Base-by-base conservation (phyloP, 2,797 vertebrate genomes). In the Syngnathus acus region DNA sequence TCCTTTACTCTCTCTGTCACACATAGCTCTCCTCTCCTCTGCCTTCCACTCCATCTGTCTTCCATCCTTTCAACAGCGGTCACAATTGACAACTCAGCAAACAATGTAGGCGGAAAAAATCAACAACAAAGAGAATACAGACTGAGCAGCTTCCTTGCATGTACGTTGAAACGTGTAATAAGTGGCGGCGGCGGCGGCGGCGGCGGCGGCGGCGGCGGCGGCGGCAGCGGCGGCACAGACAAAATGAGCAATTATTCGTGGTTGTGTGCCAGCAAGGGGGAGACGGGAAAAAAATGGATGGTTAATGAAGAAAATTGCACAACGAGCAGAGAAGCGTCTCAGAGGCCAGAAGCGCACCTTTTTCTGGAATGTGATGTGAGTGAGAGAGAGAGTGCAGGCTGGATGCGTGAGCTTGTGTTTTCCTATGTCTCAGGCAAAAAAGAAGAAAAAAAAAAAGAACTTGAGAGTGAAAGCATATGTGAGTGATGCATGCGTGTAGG, bases 51-150 rank as follows among this genome's bases (percentile, higher is more conserved):
- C 68, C 72, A 68, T 72, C 77, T 74, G 37, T 21, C 77, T 80
- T 78, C 86, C 86, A 86, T 83, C 77, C 80, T 86, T 86, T 87
- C 83, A 89, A 78, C 79, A 69, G 79, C 80, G 77, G 78, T 85
- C 81, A 86, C 85, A 86, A 79, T 69, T 79, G 85, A 86, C 88
- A 86, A 85, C 86, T 87, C 76, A 75, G 85, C 79, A 78, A 83
- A 79, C 76, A 51, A 21, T 65, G 75, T 74, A 66, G 26, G 72
- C 51, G 61, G 21, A 42, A 60, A 26, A 62, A 37, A 66, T 70
- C 64, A 53, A 50, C 23, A 65, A 79, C 70, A 80, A 81, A 73
- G 74, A 84, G 73, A 77, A 80, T 78, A 75, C 70, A 51, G 68
- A 81, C 76, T 43, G 77, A 82, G 82, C 78, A 73, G 86, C 83